phyloP scores from a whole-genome alignment of 37 sponge, comb jelly and placozoan species.

The Crambe crambe region DNA sequence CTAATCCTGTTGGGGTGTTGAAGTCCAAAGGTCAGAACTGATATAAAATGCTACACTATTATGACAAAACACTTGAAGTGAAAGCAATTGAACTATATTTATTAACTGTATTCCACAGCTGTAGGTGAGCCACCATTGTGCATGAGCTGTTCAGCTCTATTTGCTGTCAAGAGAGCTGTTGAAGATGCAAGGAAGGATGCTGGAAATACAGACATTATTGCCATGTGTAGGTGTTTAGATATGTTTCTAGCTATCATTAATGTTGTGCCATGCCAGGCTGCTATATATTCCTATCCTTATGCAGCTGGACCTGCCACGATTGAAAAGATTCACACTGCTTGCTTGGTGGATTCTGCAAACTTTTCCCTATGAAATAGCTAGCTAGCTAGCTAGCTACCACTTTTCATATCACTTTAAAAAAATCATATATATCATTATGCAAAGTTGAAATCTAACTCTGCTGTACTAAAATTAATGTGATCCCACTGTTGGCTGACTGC shows the following conservation, averaged over 20 bases:
- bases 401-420: too few species aligned
- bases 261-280: too few species aligned
- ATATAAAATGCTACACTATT: neutral
- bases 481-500: too few species aligned
- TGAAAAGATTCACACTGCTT: neutral
- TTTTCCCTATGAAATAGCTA: neutral
- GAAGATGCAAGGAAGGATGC: constrained; percentile 52
- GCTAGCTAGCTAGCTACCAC: neutral
- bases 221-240: neutral
- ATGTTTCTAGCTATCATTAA: too few species aligned
- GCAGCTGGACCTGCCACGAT: neutral
- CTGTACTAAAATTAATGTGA: too few species aligned
- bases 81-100: too few species aligned
- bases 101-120: too few species aligned
- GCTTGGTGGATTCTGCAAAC: neutral
- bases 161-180: constrained; percentile 78
- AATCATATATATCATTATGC: too few species aligned
- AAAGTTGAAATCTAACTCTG: too few species aligned
- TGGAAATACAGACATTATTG: constrained; percentile 7
- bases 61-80: too few species aligned
- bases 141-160: constrained; percentile 69
- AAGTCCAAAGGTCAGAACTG: constrained; percentile 65
- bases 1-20: constrained; percentile 76
- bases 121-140: constrained; percentile 79
- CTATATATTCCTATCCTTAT: too few species aligned